Evolutionary conservation across 2,888 invertebrate species (phyloP).

Genomic region (Ommatoiulus sabulosus): DNA sequence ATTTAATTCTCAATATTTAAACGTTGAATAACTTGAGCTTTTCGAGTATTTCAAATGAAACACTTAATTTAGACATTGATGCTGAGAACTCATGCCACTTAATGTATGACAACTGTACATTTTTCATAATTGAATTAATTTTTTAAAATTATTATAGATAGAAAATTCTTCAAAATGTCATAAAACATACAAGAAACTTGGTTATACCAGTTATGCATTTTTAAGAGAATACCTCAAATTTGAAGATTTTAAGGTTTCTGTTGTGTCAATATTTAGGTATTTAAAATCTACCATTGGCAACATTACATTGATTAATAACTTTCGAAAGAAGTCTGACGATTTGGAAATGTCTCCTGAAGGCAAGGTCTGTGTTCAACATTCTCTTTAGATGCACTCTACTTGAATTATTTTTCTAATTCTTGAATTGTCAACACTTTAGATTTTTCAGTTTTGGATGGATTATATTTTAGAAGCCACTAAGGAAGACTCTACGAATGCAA

Average conservation of each 20-base stretch:
- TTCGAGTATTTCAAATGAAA: no score
- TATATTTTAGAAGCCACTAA: conserved; percentile 96
- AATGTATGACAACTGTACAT: no score
- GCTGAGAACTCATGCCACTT: neutral
- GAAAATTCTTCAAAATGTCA: no score
- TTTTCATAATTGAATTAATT: no score
- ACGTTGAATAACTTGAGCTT: no score
- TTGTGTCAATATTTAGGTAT: conserved; percentile 73
- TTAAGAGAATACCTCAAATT: no score
- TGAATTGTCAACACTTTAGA: conserved; percentile 69
- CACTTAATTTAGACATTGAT: no score
- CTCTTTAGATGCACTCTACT: neutral
- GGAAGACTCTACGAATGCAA: conserved; percentile 80
- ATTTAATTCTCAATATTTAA: neutral
- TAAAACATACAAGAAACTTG: no score
- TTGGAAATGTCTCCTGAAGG: conserved; percentile 77
- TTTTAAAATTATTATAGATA: no score
- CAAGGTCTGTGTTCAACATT: conserved; percentile 19
- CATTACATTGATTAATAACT: conserved; percentile 89
- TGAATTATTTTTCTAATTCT: neutral
- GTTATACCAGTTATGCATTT: no score
- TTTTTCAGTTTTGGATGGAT: conserved; percentile 98
- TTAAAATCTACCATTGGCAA: conserved; percentile 97
- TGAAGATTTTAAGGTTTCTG: neutral
- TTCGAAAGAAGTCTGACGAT: conserved; percentile 85